Evolutionary conservation across 2,888 invertebrate species (phyloP), one percentile per base, ranked within the genome.

Genomic region (Epirrhoe tristata): DNA sequence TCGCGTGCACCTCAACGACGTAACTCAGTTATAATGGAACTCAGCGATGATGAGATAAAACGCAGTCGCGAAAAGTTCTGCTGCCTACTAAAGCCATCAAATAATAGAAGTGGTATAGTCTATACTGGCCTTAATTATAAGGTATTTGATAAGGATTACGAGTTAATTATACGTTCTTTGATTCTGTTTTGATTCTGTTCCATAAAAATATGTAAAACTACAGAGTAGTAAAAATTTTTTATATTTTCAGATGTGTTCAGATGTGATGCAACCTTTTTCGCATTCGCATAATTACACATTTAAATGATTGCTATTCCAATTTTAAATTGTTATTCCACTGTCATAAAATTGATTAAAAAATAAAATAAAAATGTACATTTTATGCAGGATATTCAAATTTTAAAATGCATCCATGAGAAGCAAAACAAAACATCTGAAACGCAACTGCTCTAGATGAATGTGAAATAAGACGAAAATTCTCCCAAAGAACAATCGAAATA

Each of bases 401-500:
- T 58, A 31, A 46, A 56, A 43, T 50, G 64, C 14, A 63, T 17
- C 16, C 12, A 34, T 24, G 12, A 48, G 36, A 72, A 69, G 57
- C 63, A 59, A 70, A 73, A 72, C 66, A 71, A 73, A 70, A 67
- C 66, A 62, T 60, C 57, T 24, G 76, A 76, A 78, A 77, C 65
- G 71, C 76, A 74, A 73, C 68, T 73, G 74, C 62, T 71, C 73
- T 72, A 80, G 78, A 81, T 81, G 74, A 71, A 79, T 81, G 81
- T 77, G 81, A 82, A 79, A 80, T 77, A 78, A 77, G 69, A 67
- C 55, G 75, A 81, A 80, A 76, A 74, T 72, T 77, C 77, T 69
- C 67, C 63, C 60, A 71, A 71, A 74, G 73, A 85, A 88, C 86
- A 87, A 85, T 86, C 81, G 81, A 73, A 67, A 85, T 83, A 84